Percentiles rank a stretch among this genome's conserved stretches.
Evolutionary conservation across 2,113 vertebrate species (phyloP).

Genomic region (Psittacula cyanocephala): DNA sequence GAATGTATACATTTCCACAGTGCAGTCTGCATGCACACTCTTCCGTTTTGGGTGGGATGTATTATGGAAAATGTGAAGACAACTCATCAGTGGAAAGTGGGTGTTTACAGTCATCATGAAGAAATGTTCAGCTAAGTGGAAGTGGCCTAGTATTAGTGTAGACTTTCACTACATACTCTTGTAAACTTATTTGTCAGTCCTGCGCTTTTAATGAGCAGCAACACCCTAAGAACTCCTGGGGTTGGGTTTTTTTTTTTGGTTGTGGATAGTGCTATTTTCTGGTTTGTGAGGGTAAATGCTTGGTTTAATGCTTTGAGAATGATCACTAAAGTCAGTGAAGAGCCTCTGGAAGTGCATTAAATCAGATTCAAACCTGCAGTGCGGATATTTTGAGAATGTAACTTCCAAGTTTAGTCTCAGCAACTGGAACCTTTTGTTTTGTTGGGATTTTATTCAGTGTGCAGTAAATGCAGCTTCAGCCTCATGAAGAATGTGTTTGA

Average conservation of each 20-base stretch:
- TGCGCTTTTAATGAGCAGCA: neutral
- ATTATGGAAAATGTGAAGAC: neutral
- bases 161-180: neutral
- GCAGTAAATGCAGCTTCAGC: neutral
- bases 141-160: neutral
- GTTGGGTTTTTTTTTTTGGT: neutral
- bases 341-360: neutral
- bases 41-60: neutral
- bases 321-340: neutral
- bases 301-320: neutral
- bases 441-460: neutral
- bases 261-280: neutral
- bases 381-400: neutral
- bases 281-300: neutral
- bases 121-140: neutral
- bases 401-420: neutral
- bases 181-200: neutral
- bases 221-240: neutral
- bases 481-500: constrained; percentile 1
- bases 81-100: neutral
- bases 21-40: neutral
- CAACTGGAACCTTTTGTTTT: neutral
- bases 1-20: neutral
- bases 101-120: neutral
- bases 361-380: neutral